Evolutionary conservation across 2,888 invertebrate genomes (phyloP), one percentile per base, ranked within the genome.

Genomic region (Pyrrhia umbra): DNA sequence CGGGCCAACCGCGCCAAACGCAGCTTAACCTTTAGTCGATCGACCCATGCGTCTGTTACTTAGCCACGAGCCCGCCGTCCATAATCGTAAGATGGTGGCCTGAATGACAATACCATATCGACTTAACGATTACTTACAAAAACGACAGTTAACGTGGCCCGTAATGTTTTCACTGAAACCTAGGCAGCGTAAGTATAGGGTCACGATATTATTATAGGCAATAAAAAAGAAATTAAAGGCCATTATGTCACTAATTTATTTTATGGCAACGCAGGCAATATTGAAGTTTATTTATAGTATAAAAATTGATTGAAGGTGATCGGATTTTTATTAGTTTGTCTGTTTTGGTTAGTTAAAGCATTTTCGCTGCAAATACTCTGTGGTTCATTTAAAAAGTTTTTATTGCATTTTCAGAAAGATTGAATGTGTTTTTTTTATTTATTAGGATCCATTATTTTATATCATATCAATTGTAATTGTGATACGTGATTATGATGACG

Each of bases 201-300:
- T 67, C 64, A 50, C 74, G 61, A 78, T 83, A 75, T 83, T 83
- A 85, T 85, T 85, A 85, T 63, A 55, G 77, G 83, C 74, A 82
- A 83, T 85, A 85, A 85, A 85, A 82, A 74, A 77, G 73, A 75
- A 85, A 85, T 85, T 85, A 85, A 78, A 79, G 77, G 68, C 74
- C 75, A 80, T 85, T 81, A 80, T 54, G 58, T 72, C 65, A 63
- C 77, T 82, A 76, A 82, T 81, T 83, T 77, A 85, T 81, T 82
- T 84, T 76, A 80, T 77, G 63, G 67, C 64, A 67, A 66, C 64
- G 67, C 61, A 20, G 58, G 64, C 18, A 65, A 59, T 77, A 68
- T 69, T 69, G 45, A 67, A 69, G 56, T 59, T 79, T 69, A 68
- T 79, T 73, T 58, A 61, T 64, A 59, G 77, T 15, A 62, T 54